Evolutionary conservation across 2,113 vertebrate species (phyloP).

Genomic region (Globicephala melas): DNA sequence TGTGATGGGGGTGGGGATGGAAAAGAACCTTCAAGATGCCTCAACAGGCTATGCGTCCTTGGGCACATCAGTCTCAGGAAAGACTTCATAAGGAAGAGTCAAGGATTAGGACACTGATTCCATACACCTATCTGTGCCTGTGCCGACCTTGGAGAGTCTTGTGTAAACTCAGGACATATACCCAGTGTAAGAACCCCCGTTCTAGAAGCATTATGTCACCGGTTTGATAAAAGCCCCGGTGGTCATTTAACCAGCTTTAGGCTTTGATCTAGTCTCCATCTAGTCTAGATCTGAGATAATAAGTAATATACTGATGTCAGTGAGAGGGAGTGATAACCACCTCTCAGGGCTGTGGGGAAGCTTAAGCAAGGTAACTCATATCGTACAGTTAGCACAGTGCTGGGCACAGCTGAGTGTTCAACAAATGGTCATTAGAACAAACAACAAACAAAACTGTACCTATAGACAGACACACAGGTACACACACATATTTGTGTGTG

Average conservation of each 20-base stretch:
- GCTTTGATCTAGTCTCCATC: not conserved
- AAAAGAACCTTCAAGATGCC: not conserved
- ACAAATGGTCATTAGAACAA: not conserved
- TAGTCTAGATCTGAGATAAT: not conserved
- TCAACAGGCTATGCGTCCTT: not conserved
- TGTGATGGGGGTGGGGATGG: fast-evolving
- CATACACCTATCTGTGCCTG: fast-evolving
- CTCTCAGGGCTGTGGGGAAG: not conserved
- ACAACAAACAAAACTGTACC: not conserved
- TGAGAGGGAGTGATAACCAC: not conserved
- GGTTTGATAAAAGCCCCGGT: not conserved
- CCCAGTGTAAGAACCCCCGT: not conserved
- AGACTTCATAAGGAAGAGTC: not conserved
- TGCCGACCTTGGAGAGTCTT: not conserved
- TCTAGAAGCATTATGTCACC: not conserved
- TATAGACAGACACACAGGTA: not conserved
- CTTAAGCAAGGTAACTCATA: not conserved
- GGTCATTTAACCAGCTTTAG: not conserved
- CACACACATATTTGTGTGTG: not conserved
- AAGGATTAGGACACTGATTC: not conserved
- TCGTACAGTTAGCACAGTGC: not conserved
- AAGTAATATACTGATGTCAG: not conserved
- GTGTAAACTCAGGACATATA: not conserved
- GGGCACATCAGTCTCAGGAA: not conserved
- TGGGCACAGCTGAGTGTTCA: not conserved